These are phyloP conservation scores for Agrochola lota DNA, from an alignment of 2,888 invertebrate genomes.

Conservation along the genomic window DNA sequence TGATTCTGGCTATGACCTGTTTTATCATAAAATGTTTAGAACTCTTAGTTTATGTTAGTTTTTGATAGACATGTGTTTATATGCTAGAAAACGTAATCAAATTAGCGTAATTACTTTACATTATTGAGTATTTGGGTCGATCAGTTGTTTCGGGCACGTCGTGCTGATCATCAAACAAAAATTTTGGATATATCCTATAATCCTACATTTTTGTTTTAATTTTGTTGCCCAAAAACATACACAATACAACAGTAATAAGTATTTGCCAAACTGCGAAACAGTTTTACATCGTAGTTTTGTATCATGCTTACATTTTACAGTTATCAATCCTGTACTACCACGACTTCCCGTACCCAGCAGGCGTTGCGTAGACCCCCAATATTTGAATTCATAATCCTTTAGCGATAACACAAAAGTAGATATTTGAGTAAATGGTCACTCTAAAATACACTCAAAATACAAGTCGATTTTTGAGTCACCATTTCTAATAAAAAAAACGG, in stretches of 20 bases:
- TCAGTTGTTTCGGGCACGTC: neutral
- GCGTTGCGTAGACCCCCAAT: neutral
- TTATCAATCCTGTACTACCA: neutral
- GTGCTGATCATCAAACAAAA: neutral
- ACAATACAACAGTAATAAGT: no score
- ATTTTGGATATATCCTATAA: no score
- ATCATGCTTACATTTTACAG: neutral
- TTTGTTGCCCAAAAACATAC: no score
- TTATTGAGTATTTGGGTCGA: constrained; percentile 12
- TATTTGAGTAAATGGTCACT: neutral
- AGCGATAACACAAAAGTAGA: neutral
- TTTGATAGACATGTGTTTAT: constrained; percentile 27
- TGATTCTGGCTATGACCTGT: constrained; percentile 75
- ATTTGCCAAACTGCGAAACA: no score
- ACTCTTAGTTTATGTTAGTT: neutral
- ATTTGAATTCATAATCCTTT: neutral
- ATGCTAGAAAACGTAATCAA: constrained; percentile 10
- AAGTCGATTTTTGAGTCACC: neutral
- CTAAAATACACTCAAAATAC: no score
- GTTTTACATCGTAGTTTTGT: neutral
- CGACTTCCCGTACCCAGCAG: neutral
- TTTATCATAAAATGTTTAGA: constrained; percentile 22
- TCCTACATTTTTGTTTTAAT: no score
- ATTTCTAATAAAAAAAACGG: neutral
- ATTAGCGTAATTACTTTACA: constrained; percentile 10